phyloP scores from a whole-genome alignment of 37 sponge, comb jelly and placozoan genomes.

The Ephydatia muelleri region DNA sequence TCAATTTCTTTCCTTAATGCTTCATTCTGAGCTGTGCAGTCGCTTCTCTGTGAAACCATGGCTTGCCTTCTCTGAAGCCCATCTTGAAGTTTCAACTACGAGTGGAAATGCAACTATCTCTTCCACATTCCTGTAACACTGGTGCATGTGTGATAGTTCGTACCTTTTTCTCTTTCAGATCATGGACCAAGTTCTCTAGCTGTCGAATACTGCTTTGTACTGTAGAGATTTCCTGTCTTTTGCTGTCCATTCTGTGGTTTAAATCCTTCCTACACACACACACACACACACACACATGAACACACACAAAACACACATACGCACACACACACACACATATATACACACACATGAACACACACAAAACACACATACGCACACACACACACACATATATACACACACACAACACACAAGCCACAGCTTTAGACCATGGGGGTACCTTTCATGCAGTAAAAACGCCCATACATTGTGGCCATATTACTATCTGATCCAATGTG shows the following conservation, averaged over 20 bases:
- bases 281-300: neutral
- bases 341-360: neutral
- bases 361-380: too few species aligned
- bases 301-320: neutral
- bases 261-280: conserved; percentile 49
- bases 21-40: conserved; percentile 33
- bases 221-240: conserved; percentile 50
- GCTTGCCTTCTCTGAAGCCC: conserved; percentile 46
- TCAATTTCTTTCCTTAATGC: conserved; percentile 58
- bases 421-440: too few species aligned
- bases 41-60: conserved; percentile 50
- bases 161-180: conserved; percentile 62
- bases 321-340: neutral
- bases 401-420: too few species aligned
- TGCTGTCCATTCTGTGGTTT: conserved; percentile 61
- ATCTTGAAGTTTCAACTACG: conserved; percentile 58
- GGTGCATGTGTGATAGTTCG: neutral
- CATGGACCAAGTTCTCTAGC: conserved; percentile 54
- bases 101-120: neutral
- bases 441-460: too few species aligned
- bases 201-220: conserved; percentile 26
- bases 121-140: neutral
- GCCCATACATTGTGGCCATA: too few species aligned
- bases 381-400: too few species aligned
- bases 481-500: too few species aligned